Base-by-base conservation (phyloP, 2,113 vertebrate species). In the Pollachius pollachius region DNA sequence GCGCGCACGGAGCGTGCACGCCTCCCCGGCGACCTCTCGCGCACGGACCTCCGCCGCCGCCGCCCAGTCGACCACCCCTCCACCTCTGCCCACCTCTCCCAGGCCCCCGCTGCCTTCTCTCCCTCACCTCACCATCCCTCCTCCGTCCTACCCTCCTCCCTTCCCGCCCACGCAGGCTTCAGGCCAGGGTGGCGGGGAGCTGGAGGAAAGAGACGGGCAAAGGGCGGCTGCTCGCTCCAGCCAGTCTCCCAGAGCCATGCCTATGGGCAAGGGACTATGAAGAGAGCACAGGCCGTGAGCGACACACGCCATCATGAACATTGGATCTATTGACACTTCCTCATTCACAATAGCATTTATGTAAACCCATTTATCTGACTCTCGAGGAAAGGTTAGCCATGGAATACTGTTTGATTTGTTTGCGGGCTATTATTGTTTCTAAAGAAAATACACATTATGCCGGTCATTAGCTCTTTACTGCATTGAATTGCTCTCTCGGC, bases 161-260 rank as follows among this genome's bases (percentile, higher is more conserved):
- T 89, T 87, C 17, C 90, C 91, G 5, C 89, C 89, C 52, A 80
- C 76, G 75, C 88, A 90, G 25, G 64, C 67, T 68, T 81, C 84
- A 65, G 72, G 68, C 18, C 85, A 84, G 61, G 48, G 58, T 37
- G 2, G 57, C 8, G 58, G 70, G 69, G 87, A 89, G 3, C 85
- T 83, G 67, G 89, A 85, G 21, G 88, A 89, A 17, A 72, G 67
- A 65, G 87, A 88, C 3, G 81, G 78, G 79, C 90, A 87, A 60
- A 82, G 76, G 18, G 70, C 71, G 56, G 64, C 73, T 66, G 69
- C 69, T 63, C 79, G 58, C 63, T 67, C 85, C 19, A 80, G 74
- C 72, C 91, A 89, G 73, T 89, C 90, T 21, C 85, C 90, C 18
- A 84, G 81, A 68, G 81, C 87, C 73, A 86, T 88, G 18, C 41